A percentile compares a stretch with the other conserved stretches of the same genome.
phyloP scores from a whole-genome alignment of 2,888 invertebrate species.

The Pollenia labialis region DNA sequence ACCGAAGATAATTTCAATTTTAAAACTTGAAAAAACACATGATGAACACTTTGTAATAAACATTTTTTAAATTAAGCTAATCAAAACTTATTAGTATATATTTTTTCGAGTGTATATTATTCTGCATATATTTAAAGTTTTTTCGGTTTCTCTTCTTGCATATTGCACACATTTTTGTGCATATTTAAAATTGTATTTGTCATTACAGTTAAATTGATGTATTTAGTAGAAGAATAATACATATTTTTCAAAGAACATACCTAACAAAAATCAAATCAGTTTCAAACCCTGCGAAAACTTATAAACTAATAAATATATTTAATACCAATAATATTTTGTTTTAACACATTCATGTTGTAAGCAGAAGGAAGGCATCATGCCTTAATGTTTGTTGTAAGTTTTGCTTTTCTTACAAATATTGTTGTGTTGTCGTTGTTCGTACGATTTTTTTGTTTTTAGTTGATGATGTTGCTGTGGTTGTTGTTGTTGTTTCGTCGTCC shows the following conservation, averaged over 20 bases:
- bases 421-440: slow-evolving; percentile 62
- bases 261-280: not conserved
- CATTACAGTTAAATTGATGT: too few species aligned
- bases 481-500: not conserved
- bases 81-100: too few species aligned
- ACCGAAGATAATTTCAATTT: too few species aligned
- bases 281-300: slow-evolving; percentile 38
- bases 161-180: too few species aligned
- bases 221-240: too few species aligned
- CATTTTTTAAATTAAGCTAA: too few species aligned
- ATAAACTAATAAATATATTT: not conserved
- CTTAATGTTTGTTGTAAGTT: slow-evolving; percentile 50
- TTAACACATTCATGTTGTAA: slow-evolving; percentile 54
- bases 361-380: slow-evolving; percentile 50
- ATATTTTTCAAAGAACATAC: not conserved
- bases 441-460: not conserved
- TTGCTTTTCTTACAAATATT: slow-evolving; percentile 60
- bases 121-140: too few species aligned
- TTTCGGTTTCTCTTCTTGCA: too few species aligned
- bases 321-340: slow-evolving; percentile 36
- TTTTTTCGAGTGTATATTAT: too few species aligned
- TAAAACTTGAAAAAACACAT: too few species aligned
- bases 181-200: too few species aligned
- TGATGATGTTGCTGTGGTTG: not conserved
- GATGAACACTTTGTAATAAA: too few species aligned